Base-by-base conservation (phyloP, 2,888 invertebrate genomes). In the Phaedon cochleariae region DNA sequence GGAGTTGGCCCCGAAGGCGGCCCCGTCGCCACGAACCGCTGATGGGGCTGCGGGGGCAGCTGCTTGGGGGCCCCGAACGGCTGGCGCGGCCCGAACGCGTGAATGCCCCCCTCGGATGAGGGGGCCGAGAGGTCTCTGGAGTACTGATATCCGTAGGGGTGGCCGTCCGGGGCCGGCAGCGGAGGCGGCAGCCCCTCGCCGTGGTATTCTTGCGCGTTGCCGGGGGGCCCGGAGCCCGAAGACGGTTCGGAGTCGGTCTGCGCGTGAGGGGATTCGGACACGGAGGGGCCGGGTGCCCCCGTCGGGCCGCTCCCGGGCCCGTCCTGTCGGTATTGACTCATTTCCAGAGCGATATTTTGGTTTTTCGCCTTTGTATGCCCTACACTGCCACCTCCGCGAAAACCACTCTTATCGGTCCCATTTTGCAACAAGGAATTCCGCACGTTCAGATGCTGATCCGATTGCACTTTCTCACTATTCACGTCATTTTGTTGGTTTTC, bases 1-100 rank as follows among this genome's bases (percentile, higher is more conserved):
- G 97, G 97, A 73, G 97, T 97, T 46, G 96, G 96, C 65, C 96
- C 96, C 74, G 93, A 92, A 61, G 92, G 90, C 82, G 91, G 92
- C 45, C 90, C 91, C 69, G 90, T 79, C 79, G 49, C 79, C 73
- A 49, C 86, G 81, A 90, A 90, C 77, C 91, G 88, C 78, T 86
- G 87, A 73, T 86, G 87, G 70, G 86, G 86, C 46, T 86, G 84
- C 41, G 75, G 71, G 63, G 74, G 74, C 66, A 69, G 77, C 73
- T 70, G 77, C 68, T 71, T 75, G 49, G 77, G 70, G 70, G 64
- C 75, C 29, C 72, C 73, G 83, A 88, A 88, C 74, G 87, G 87
- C 74, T 89, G 87, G 76, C 89, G 85, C 72, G 82, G 80, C 20
- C 80, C 81, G 81, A 87, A 88, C 74, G 80, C 79, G 76, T 83